Evolutionary conservation across 2,888 invertebrate species (phyloP), one percentile per base, ranked within the genome.

Genomic region (Palloptera scutellata): DNA sequence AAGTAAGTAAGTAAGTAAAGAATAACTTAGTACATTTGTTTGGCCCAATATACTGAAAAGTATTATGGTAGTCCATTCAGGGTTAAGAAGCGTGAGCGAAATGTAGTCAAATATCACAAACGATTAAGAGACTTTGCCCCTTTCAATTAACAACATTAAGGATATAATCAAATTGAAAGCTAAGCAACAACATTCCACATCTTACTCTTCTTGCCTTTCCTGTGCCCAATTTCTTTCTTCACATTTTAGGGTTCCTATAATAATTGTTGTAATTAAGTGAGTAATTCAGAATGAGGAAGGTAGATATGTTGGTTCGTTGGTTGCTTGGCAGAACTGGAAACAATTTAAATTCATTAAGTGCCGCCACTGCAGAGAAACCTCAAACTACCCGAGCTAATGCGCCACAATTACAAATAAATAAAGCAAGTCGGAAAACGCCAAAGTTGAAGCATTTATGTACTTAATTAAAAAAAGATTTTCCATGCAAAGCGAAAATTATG

Each of bases 401-500:
- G 48, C 4, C 17, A 3, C 43, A 43, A 43, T 2, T 8, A 41
- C 11, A 61, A 51, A 30, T 13, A 43, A 54, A 54, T 17, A 20
- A 15, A 13, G 59, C 59, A 17, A 20, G 58, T 43, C n/a, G 17
- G 40, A 51, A 59, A 42, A 42, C 59, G 59, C 52, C 59, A 53
- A 59, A 64, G 52, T 64, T 59, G 17, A 12, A 51, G 59, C 58
- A 64, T 64, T n/a, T n/a, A n/a, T n/a, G n/a, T n/a, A n/a, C n/a
- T 51, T 59, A 59, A 64, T 64, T 64, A 64, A 59, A 59, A 53
- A 52, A 59, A 64, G 52, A 30, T 30, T 30, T 30, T 6, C 30
- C 30, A 64, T 40, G 15, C 40, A 51, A 48, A 65, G 67, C 48
- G 48, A 69, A 73, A 74, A 77, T 78, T 73, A 75, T 76, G 72